Conservation (phyloP, 2,797 vertebrate genomes). For the Geotrypetes seraphini region DNA sequence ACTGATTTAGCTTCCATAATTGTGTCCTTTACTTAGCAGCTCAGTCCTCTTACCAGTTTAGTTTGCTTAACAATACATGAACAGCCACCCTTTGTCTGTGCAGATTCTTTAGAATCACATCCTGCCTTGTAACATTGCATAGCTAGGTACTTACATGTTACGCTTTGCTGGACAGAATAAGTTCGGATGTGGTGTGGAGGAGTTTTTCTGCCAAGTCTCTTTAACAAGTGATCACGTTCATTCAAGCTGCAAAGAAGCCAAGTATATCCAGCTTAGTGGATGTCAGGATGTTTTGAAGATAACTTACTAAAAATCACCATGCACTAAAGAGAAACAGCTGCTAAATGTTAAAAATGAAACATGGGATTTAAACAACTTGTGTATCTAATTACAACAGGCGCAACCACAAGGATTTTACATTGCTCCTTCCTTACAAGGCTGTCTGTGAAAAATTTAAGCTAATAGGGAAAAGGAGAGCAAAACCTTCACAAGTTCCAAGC, state of each 20-base stretch:
- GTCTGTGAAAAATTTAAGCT: no score
- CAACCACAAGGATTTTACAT: no score
- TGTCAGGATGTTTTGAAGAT: neutral
- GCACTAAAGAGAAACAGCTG: conserved; percentile 7
- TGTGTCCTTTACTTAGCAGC: conserved; percentile 19
- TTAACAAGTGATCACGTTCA: conserved; percentile 93
- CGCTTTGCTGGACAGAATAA: conserved; percentile 85
- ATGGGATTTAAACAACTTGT: neutral
- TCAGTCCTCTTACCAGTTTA: neutral
- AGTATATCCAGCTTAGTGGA: conserved; percentile 4
- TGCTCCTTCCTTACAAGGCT: no score
- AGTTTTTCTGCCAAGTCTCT: conserved; percentile 90
- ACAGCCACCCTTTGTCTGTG: conserved; percentile 4
- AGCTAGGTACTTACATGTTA: conserved; percentile 75
- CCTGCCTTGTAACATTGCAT: neutral
- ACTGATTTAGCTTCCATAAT: conserved; percentile 22
- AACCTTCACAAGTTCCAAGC: no score
- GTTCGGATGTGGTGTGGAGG: conserved; percentile 87
- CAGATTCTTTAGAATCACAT: neutral
- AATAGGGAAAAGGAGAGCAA: no score
- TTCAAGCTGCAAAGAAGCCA: conserved; percentile 69
- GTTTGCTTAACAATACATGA: conserved; percentile 17
- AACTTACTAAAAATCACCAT: neutral
- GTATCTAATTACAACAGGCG: neutral
- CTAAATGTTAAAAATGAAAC: no score